Conservation (phyloP, 2,797 vertebrate genomes). For the Lithobates sylvaticus region DNA sequence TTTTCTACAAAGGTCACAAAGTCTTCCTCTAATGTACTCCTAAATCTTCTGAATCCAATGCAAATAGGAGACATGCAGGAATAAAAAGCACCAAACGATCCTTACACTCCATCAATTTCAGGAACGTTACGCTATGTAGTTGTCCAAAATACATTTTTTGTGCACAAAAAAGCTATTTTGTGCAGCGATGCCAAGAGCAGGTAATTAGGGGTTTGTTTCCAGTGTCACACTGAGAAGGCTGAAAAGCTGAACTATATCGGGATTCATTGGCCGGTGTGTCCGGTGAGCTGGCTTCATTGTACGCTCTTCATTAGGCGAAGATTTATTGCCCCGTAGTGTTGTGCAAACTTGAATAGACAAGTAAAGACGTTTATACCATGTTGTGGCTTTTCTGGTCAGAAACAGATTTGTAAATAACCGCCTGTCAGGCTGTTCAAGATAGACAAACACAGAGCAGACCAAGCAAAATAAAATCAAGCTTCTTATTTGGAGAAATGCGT, state of each 20-base stretch:
- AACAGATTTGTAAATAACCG: slow-evolving; percentile 85
- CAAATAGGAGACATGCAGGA: slow-evolving; percentile 11
- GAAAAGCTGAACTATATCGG: slow-evolving; percentile 41
- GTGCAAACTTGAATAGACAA: slow-evolving; percentile 60
- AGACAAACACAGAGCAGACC: slow-evolving; percentile 82
- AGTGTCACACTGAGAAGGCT: slow-evolving; percentile 54
- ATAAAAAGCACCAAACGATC: slow-evolving; percentile 26
- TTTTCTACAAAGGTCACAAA: slow-evolving; percentile 15
- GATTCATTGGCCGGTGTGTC: slow-evolving; percentile 44
- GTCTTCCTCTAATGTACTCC: background rate
- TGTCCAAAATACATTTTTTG: slow-evolving; percentile 43
- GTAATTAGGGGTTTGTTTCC: slow-evolving; percentile 58
- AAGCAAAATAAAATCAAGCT: slow-evolving; percentile 83
- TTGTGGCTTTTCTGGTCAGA: slow-evolving; percentile 79
- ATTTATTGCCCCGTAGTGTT: slow-evolving; percentile 58
- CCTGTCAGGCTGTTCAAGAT: slow-evolving; percentile 82
- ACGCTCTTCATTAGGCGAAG: slow-evolving; percentile 36
- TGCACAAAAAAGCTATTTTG: slow-evolving; percentile 45
- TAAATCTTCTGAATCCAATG: slow-evolving; percentile 3
- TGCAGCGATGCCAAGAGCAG: slow-evolving; percentile 42
- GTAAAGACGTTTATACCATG: slow-evolving; percentile 67
- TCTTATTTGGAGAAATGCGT: slow-evolving; percentile 79
- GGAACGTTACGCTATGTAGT: slow-evolving; percentile 18
- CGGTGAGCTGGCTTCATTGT: slow-evolving; percentile 46
- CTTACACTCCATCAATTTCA: slow-evolving; percentile 49